A percentile compares a stretch with the other conserved stretches of the same genome.
These are phyloP conservation scores for Nyctalus aviator DNA, from an alignment of 2,797 vertebrate species.

Conservation along the genomic window DNA sequence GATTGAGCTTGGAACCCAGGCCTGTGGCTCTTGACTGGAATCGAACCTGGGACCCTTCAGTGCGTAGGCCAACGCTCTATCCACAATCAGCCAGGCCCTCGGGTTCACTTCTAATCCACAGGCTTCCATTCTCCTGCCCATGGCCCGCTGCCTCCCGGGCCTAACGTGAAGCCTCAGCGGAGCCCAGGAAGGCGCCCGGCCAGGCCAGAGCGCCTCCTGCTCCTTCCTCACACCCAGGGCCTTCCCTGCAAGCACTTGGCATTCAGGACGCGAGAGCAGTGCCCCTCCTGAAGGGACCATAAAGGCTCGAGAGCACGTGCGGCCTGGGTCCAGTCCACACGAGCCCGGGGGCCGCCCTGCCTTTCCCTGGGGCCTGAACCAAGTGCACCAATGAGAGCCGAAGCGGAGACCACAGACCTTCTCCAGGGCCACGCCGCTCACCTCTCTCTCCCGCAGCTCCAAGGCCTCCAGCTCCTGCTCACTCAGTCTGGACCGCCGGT, in stretches of 20 bases:
- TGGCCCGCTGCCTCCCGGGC: not conserved
- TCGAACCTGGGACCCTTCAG: too few species aligned
- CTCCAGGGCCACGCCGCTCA: conserved; percentile 78
- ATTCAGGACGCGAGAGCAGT: not conserved
- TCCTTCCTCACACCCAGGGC: not conserved
- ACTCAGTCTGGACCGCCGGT: conserved; percentile 92
- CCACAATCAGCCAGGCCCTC: too few species aligned
- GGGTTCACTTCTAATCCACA: not conserved
- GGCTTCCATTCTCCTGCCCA: not conserved
- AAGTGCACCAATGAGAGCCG: conserved; percentile 9
- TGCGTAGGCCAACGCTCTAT: too few species aligned
- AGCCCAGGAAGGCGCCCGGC: not conserved
- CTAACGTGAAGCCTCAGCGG: not conserved
- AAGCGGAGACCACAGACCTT: not conserved
- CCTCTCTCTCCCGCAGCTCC: conserved; percentile 97
- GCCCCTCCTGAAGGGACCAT: not conserved
- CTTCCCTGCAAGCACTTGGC: not conserved
- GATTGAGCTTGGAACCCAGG: too few species aligned
- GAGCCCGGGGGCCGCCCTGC: not conserved
- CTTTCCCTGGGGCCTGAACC: not conserved
- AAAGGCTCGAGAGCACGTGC: not conserved
- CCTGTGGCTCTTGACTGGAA: too few species aligned
- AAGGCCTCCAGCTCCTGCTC: conserved; percentile 97
- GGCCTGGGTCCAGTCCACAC: not conserved
- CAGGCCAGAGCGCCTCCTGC: not conserved